A percentile compares a stretch with the other conserved stretches of the same genome.
Evolutionary conservation across 2,888 invertebrate genomes (phyloP).

Genomic region (Phortica okadai): DNA sequence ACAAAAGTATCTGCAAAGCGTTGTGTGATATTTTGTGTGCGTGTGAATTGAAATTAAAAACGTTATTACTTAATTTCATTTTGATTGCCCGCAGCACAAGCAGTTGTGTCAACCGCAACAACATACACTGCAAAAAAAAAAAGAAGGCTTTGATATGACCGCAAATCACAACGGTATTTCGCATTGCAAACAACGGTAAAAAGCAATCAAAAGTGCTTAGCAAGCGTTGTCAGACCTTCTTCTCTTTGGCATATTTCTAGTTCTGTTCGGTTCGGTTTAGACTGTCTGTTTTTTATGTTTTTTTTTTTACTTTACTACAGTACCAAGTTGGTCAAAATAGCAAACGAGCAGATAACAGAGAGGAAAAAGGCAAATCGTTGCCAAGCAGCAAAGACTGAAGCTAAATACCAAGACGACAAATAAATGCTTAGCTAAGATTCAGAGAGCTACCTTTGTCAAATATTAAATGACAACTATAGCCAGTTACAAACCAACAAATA

Average conservation of each 20-base stretch:
- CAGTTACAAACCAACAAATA: constrained; percentile 20
- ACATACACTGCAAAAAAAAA: constrained; percentile 2
- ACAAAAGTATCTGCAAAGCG: background rate
- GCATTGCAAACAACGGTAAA: constrained; percentile 16
- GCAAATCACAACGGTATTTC: background rate
- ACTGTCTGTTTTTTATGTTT: background rate
- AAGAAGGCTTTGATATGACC: background rate
- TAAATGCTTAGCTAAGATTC: constrained; percentile 35
- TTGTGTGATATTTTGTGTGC: background rate
- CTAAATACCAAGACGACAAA: constrained; percentile 21
- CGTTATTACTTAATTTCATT: constrained; percentile 3
- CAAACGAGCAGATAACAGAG: background rate
- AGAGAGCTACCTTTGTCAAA: constrained; percentile 51
- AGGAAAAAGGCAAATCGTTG: background rate
- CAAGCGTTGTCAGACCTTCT: constrained; percentile 7
- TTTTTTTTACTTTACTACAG: background rate
- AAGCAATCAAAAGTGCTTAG: constrained; percentile 28
- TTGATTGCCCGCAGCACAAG: constrained; percentile 8
- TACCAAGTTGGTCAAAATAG: background rate
- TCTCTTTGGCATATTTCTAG: background rate
- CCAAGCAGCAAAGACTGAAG: constrained; percentile 2
- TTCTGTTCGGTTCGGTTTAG: background rate
- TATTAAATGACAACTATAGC: constrained; percentile 53
- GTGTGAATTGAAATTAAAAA: constrained; percentile 14
- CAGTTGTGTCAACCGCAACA: background rate